A percentile compares a stretch with the other conserved stretches of the same genome.
Conservation (phyloP, 2,113 vertebrate genomes). For the Megaceryle maxima region DNA sequence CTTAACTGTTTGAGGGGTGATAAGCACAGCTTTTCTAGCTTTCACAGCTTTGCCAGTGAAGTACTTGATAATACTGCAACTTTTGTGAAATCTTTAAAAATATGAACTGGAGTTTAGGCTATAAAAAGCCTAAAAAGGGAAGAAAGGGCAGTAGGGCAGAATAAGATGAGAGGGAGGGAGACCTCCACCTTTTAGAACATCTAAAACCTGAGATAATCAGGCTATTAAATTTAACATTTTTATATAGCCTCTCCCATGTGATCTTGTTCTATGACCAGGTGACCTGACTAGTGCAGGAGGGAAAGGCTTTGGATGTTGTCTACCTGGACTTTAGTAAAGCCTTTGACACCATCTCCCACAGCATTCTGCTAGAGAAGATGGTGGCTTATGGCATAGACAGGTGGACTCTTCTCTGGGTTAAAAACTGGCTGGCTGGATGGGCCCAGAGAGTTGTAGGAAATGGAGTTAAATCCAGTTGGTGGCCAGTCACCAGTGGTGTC, state of each 20-base stretch:
- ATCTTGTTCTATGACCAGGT: no score
- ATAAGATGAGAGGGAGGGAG: neutral
- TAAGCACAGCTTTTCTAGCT: neutral
- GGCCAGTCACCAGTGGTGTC: no score
- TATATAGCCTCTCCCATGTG: neutral
- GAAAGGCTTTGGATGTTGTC: no score
- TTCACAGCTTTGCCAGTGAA: neutral
- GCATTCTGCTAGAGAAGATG: no score
- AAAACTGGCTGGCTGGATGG: no score
- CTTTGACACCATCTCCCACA: no score
- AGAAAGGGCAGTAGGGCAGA: neutral
- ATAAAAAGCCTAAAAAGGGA: neutral
- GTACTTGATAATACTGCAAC: neutral
- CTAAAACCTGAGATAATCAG: neutral
- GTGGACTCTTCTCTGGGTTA: no score
- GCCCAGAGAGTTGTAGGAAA: no score
- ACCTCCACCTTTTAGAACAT: neutral
- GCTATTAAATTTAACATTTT: neutral
- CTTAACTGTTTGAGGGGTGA: neutral
- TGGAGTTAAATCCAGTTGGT: no score
- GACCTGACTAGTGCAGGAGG: no score
- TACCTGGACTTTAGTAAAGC: no score
- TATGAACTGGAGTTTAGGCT: neutral
- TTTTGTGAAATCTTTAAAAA: neutral
- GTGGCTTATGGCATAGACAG: no score